Percentiles rank a stretch among this genome's conserved stretches.
These are phyloP conservation scores for Anisognathus igniventris DNA, from an alignment of 2,797 vertebrate species.

Conservation along the genomic window DNA sequence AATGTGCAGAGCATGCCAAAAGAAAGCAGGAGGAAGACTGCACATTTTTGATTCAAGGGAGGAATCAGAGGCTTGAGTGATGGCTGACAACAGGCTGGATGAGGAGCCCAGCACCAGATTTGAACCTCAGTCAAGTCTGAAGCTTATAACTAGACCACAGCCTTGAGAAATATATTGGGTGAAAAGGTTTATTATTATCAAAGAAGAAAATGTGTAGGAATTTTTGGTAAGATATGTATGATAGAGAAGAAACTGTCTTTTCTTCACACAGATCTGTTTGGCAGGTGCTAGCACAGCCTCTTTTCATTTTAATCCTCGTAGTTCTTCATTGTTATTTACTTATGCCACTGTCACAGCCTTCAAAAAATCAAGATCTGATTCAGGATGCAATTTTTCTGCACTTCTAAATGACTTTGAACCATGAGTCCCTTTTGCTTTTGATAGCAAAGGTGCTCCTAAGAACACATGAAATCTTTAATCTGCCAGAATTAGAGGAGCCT, in stretches of 20 bases:
- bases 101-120: background rate
- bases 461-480: background rate
- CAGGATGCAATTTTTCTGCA: background rate
- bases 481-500: background rate
- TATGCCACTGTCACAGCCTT: background rate
- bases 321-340: background rate
- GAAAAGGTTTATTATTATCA: background rate
- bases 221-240: background rate
- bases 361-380: background rate
- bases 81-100: background rate
- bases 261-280: background rate
- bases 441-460: background rate
- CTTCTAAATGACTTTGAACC: background rate
- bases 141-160: background rate
- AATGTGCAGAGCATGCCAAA: background rate
- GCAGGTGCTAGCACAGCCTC: background rate
- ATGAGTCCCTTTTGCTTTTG: background rate
- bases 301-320: background rate
- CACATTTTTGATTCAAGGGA: background rate
- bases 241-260: background rate
- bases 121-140: background rate
- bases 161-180: background rate
- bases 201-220: background rate
- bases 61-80: slow-evolving; percentile 6
- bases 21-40: background rate